Percentiles rank a stretch among this genome's conserved stretches.
phyloP scores from a whole-genome alignment of 2,797 vertebrate species.

The Cercopithecus mitis region DNA sequence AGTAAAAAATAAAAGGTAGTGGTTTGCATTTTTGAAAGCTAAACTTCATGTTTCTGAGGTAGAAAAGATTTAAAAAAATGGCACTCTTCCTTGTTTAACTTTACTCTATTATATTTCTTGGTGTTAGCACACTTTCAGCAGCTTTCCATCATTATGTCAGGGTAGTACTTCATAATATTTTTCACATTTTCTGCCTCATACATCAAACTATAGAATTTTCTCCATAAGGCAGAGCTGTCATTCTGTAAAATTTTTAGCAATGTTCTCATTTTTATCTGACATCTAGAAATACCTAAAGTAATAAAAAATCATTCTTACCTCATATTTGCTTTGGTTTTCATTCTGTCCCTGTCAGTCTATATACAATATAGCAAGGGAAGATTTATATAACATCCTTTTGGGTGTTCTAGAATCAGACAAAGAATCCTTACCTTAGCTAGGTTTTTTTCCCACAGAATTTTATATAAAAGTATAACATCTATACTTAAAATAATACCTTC shows the following conservation, averaged over 20 bases:
- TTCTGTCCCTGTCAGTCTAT: slow-evolving; percentile 85
- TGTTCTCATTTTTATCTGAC: slow-evolving; percentile 87
- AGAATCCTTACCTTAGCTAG: neutral
- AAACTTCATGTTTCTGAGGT: neutral
- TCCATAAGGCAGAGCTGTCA: slow-evolving; percentile 85
- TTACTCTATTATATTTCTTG: slow-evolving; percentile 74
- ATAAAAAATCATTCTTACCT: slow-evolving; percentile 87
- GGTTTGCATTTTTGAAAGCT: slow-evolving; percentile 47
- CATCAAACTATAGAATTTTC: slow-evolving; percentile 85
- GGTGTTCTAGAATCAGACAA: slow-evolving; percentile 68
- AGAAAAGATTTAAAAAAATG: neutral
- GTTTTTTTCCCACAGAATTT: slow-evolving; percentile 2
- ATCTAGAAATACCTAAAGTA: slow-evolving; percentile 87
- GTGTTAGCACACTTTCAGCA: slow-evolving; percentile 68
- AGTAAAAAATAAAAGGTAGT: neutral
- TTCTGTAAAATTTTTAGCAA: slow-evolving; percentile 87
- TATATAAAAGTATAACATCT: slow-evolving; percentile 24
- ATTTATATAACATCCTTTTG: slow-evolving; percentile 80
- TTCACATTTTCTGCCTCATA: slow-evolving; percentile 88
- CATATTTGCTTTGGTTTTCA: slow-evolving; percentile 85
- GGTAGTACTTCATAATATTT: slow-evolving; percentile 84
- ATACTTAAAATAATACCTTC: neutral
- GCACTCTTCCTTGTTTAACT: slow-evolving; percentile 71
- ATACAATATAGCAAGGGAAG: slow-evolving; percentile 71
- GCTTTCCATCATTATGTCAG: slow-evolving; percentile 86